Percentiles rank a stretch among this genome's conserved stretches.
phyloP scores from a whole-genome alignment of 2,888 invertebrate genomes.

The Osmoderma eremita region DNA sequence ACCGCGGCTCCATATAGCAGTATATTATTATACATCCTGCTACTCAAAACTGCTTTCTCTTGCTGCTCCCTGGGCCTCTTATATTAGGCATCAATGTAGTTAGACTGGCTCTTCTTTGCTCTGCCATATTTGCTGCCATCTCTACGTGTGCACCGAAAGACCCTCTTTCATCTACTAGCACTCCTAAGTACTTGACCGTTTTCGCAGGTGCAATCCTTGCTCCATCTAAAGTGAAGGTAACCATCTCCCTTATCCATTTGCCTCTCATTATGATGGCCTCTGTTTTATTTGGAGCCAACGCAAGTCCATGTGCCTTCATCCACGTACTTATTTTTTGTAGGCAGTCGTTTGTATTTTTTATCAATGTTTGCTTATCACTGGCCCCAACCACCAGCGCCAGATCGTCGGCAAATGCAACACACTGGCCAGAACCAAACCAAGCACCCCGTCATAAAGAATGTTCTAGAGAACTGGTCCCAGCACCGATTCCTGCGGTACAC shows the following conservation, averaged over 20 bases:
- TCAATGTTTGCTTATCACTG: slow-evolving; percentile 22
- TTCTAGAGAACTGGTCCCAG: background rate
- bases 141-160: slow-evolving; percentile 13
- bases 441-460: background rate
- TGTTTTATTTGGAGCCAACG: slow-evolving; percentile 38
- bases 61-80: background rate
- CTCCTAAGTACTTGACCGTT: slow-evolving; percentile 4
- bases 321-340: slow-evolving; percentile 14
- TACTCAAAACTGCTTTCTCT: slow-evolving; percentile 1
- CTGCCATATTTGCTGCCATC: background rate
- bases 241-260: slow-evolving; percentile 1
- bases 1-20: background rate
- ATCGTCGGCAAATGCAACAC: background rate
- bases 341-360: slow-evolving; percentile 24
- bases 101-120: background rate
- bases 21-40: background rate
- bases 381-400: slow-evolving; percentile 2
- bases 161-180: background rate
- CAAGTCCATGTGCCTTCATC: slow-evolving; percentile 35
- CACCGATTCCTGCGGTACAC: slow-evolving; percentile 3
- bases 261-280: slow-evolving; percentile 39
- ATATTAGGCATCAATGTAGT: slow-evolving; percentile 1
- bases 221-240: background rate
- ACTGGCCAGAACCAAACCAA: background rate
- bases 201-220: background rate